Percentiles rank a stretch among this genome's conserved stretches.
These are phyloP conservation scores for Megalopta genalis DNA, from an alignment of 1,140 invertebrate species.

Conservation along the genomic window DNA sequence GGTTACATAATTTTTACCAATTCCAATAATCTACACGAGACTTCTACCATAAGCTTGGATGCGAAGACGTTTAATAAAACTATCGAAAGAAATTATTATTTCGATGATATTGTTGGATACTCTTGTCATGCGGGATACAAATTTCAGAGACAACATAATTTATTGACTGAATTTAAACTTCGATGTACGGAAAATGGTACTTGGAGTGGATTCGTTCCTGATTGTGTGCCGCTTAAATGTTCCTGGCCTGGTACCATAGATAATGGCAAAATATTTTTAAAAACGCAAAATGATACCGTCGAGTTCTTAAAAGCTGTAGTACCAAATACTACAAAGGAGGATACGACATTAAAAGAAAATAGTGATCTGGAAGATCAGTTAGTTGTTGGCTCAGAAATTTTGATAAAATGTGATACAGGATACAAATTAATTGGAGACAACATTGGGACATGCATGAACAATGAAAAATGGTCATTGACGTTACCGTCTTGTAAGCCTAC, in stretches of 20 bases:
- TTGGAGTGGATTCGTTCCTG: constrained; percentile 69
- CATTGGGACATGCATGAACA: constrained; percentile 54
- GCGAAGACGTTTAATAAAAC: constrained; percentile 18
- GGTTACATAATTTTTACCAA: constrained; percentile 44
- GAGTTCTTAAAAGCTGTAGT: constrained; percentile 11
- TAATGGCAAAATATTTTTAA: constrained; percentile 58
- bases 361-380: constrained; percentile 27
- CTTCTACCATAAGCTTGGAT: background rate
- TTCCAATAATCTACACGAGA: constrained; percentile 21
- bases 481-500: constrained; percentile 43
- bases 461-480: constrained; percentile 61
- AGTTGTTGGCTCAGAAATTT: constrained; percentile 48
- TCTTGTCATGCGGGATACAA: constrained; percentile 65
- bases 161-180: constrained; percentile 60
- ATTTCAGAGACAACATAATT: constrained; percentile 58
- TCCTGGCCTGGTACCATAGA: constrained; percentile 45
- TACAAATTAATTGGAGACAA: constrained; percentile 45
- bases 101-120: constrained; percentile 60
- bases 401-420: constrained; percentile 58
- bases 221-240: constrained; percentile 63
- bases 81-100: constrained; percentile 45
- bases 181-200: constrained; percentile 73
- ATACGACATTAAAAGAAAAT: background rate
- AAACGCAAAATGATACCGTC: constrained; percentile 2
- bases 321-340: background rate